Evolutionary conservation across 2,113 vertebrate genomes (phyloP).

Genomic region (Manacus vitellinus): DNA sequence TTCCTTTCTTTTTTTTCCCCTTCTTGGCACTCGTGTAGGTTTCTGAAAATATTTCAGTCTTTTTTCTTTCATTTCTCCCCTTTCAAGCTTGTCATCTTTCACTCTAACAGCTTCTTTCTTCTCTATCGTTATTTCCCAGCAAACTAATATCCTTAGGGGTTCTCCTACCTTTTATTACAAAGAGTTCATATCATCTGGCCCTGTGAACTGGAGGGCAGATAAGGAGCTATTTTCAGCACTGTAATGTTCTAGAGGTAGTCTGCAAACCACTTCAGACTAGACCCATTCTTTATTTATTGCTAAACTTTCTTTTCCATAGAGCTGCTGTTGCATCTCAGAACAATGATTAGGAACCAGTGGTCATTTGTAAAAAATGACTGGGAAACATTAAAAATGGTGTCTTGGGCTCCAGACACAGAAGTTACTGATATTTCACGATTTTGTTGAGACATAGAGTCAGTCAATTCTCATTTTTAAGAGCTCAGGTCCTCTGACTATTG

Average conservation of each 20-base stretch:
- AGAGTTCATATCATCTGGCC: slow-evolving; percentile 65
- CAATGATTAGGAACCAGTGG: neutral
- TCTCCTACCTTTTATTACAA: slow-evolving; percentile 58
- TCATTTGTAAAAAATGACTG: neutral
- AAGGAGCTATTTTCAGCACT: slow-evolving; percentile 44
- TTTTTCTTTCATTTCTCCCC: slow-evolving; percentile 32
- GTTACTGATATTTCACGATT: neutral
- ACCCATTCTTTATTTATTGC: neutral
- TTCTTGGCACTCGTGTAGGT: neutral
- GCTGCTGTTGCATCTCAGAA: neutral
- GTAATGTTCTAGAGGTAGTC: slow-evolving; percentile 5
- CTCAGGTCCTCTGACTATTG: neutral
- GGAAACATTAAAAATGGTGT: neutral
- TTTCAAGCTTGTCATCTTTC: slow-evolving; percentile 57
- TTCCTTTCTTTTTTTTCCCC: neutral
- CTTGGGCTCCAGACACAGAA: neutral
- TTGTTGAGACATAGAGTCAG: neutral
- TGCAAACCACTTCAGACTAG: neutral
- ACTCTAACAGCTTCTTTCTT: slow-evolving; percentile 63
- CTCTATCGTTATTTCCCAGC: slow-evolving; percentile 53
- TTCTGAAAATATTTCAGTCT: slow-evolving; percentile 42
- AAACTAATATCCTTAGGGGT: slow-evolving; percentile 60
- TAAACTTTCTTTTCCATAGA: neutral
- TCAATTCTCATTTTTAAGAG: neutral
- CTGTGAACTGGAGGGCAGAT: slow-evolving; percentile 69